phyloP scores from a whole-genome alignment of 2,113 vertebrate genomes.

The Anguilla rostrata region DNA sequence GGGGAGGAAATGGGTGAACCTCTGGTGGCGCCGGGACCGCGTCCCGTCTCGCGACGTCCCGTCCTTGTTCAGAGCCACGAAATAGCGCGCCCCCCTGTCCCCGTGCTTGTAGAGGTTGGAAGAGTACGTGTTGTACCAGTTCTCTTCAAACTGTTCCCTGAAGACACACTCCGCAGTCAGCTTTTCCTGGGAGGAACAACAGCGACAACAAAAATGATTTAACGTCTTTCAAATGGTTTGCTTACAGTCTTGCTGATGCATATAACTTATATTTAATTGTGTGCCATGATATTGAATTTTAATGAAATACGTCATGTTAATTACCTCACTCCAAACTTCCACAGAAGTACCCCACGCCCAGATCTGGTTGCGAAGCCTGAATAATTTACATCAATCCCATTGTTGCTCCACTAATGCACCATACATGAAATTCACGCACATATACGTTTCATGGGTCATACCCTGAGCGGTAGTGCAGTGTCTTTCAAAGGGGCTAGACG shows the following conservation, averaged over 20 bases:
- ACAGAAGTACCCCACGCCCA: background rate
- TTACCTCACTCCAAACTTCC: background rate
- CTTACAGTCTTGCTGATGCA: background rate
- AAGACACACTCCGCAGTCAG: slow-evolving; percentile 93
- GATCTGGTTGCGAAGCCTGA: background rate
- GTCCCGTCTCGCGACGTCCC: slow-evolving; percentile 89
- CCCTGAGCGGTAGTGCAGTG: background rate
- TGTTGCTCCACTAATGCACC: background rate
- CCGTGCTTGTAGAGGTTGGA: slow-evolving; percentile 96
- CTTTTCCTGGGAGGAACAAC: slow-evolving; percentile 81
- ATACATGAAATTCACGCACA: background rate
- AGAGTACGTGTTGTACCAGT: slow-evolving; percentile 99
- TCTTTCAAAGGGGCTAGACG: no score
- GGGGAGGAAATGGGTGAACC: slow-evolving; percentile 98
- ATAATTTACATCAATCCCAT: background rate
- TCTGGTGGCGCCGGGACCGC: slow-evolving; percentile 94
- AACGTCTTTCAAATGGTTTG: background rate
- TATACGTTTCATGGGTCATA: background rate
- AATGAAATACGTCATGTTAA: background rate
- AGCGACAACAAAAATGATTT: background rate
- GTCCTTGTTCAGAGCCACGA: slow-evolving; percentile 96
- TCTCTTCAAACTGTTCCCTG: slow-evolving; percentile 98
- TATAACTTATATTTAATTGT: no score
- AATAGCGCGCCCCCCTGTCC: slow-evolving; percentile 90
- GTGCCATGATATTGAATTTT: no score